Conservation (phyloP, 2,797 vertebrate genomes). For the Chaenodraco wilsoni region DNA sequence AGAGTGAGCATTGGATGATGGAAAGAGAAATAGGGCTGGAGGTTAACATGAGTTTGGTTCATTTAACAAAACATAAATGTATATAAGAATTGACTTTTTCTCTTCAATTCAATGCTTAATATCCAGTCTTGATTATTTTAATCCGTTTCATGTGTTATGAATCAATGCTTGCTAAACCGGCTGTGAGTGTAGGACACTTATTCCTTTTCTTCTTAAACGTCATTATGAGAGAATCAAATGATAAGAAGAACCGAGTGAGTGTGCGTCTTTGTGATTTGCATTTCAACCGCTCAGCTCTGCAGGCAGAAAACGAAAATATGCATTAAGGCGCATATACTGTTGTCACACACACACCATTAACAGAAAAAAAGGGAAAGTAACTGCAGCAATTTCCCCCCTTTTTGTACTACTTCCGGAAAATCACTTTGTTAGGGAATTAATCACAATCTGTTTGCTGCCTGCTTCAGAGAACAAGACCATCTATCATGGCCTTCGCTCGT, state of each 20-base stretch:
- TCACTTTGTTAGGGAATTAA: conserved; percentile 78
- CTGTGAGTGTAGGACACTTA: conserved; percentile 72
- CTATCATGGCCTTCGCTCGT: conserved; percentile 74
- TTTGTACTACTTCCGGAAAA: conserved; percentile 67
- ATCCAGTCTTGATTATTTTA: conserved; percentile 78
- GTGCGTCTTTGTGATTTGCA: conserved; percentile 76
- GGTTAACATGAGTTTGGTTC: conserved; percentile 62
- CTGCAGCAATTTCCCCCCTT: conserved; percentile 49
- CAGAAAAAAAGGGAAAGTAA: conserved; percentile 63
- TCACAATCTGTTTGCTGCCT: conserved; percentile 81
- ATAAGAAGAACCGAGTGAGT: conserved; percentile 61
- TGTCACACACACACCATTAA: conserved; percentile 52
- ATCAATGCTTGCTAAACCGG: conserved; percentile 68
- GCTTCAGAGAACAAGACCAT: conserved; percentile 75
- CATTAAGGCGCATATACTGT: conserved; percentile 52
- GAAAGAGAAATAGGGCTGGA: conserved; percentile 43
- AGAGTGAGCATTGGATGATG: conserved; percentile 27
- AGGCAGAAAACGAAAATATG: conserved; percentile 73
- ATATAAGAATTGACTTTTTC: conserved; percentile 52
- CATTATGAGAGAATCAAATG: conserved; percentile 77
- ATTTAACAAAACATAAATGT: conserved; percentile 51
- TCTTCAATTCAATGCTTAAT: conserved; percentile 69
- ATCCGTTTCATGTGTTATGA: conserved; percentile 68
- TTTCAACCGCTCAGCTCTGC: conserved; percentile 64
- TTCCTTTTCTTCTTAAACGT: conserved; percentile 74